phyloP scores from a whole-genome alignment of 2,113 vertebrate species.

The Oryzias celebensis region DNA sequence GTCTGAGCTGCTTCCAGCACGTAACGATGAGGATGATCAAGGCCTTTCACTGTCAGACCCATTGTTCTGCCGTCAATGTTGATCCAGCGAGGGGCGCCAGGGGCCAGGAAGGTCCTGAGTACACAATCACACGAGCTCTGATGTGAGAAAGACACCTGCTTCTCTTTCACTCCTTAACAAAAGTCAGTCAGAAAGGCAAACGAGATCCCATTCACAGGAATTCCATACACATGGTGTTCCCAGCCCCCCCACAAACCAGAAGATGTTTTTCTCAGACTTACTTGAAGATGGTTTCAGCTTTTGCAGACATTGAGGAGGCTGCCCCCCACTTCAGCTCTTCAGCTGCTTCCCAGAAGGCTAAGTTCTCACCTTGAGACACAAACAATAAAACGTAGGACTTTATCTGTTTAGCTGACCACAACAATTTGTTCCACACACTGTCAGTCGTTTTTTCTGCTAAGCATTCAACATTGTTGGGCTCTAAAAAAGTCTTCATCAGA shows the following conservation, averaged over 20 bases:
- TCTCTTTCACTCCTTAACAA: too few species aligned
- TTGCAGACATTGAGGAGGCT: slow-evolving; percentile 88
- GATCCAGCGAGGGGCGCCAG: slow-evolving; percentile 94
- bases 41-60: slow-evolving; percentile 93
- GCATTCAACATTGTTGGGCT: too few species aligned
- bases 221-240: too few species aligned
- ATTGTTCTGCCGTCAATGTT: slow-evolving; percentile 98
- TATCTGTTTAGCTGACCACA: neutral
- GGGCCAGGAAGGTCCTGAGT: slow-evolving; percentile 89
- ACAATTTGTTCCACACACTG: too few species aligned
- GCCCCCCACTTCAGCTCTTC: slow-evolving; percentile 95
- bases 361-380: slow-evolving; percentile 85
- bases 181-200: too few species aligned
- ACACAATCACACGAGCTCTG: neutral
- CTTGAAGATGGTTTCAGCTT: slow-evolving; percentile 94
- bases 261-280: slow-evolving; percentile 49
- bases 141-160: too few species aligned
- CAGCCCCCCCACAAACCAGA: too few species aligned
- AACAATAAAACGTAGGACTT: neutral
- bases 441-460: too few species aligned
- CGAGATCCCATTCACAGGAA: too few species aligned
- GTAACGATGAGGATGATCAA: slow-evolving; percentile 92
- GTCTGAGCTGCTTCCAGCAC: slow-evolving; percentile 95
- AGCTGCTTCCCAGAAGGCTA: slow-evolving; percentile 98
- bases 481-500: too few species aligned